Evolutionary conservation across 2,888 invertebrate species (phyloP).

Genomic region (Synanthedon tipuliformis): DNA sequence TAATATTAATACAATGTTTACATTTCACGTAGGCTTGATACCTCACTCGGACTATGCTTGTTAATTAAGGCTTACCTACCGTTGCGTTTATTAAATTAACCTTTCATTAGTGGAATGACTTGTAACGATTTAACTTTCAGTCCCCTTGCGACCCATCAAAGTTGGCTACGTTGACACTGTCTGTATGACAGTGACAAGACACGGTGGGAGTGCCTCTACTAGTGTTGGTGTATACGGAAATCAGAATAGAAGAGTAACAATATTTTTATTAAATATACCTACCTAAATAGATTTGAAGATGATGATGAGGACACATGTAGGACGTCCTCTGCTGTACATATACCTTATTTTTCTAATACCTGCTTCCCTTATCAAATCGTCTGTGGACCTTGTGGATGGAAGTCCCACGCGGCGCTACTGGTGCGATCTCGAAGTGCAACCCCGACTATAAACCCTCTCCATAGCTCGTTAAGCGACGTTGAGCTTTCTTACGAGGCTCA

Average conservation of each 20-base stretch:
- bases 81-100: slow-evolving; percentile 18
- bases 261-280: slow-evolving; percentile 25
- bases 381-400: no score
- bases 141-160: slow-evolving; percentile 23
- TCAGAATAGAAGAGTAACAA: slow-evolving; percentile 17
- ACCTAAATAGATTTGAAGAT: no score
- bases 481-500: no score
- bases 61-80: slow-evolving; percentile 4
- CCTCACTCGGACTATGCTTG: background rate
- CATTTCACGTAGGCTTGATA: background rate
- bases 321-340: no score
- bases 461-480: no score
- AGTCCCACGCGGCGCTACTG: no score
- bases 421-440: no score
- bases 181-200: slow-evolving; percentile 9
- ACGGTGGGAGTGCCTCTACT: slow-evolving; percentile 29
- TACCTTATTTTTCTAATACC: no score
- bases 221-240: no score
- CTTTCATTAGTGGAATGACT: slow-evolving; percentile 36
- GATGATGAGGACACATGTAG: slow-evolving; percentile 5
- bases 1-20: background rate
- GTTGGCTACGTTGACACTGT: background rate
- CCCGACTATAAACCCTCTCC: no score
- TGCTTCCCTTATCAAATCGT: no score
- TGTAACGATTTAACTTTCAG: slow-evolving; percentile 24